Evolutionary conservation across 1,140 invertebrate species (phyloP).

Genomic region (Hormaphis cornu): DNA sequence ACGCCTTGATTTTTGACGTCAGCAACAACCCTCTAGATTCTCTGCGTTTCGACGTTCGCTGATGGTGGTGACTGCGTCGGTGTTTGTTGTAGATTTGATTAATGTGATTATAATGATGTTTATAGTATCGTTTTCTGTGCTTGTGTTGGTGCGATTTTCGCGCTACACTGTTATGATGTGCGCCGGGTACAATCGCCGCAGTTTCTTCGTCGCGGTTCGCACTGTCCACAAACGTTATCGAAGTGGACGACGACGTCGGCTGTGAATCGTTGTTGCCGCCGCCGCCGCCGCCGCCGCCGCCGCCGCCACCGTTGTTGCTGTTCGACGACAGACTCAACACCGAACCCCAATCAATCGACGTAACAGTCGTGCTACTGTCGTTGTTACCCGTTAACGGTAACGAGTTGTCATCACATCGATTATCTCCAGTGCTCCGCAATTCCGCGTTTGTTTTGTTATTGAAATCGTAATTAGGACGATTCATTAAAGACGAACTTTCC

Average conservation of each 20-base stretch:
- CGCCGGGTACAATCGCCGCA: background rate
- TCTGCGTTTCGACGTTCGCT: background rate
- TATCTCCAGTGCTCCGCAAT: slow-evolving; percentile 54
- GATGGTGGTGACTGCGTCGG: background rate
- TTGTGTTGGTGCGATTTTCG: slow-evolving; percentile 8
- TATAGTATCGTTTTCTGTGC: background rate
- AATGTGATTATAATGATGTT: slow-evolving; percentile 8
- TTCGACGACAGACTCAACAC: slow-evolving; percentile 72
- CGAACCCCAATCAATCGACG: slow-evolving; percentile 81
- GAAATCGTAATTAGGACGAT: background rate
- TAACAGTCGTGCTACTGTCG: slow-evolving; percentile 45
- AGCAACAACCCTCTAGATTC: background rate
- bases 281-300: too few relatives aligned
- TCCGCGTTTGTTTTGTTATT: background rate
- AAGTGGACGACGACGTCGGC: background rate
- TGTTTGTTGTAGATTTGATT: background rate
- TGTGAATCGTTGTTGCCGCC: background rate
- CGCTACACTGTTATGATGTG: background rate
- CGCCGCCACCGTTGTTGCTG: background rate
- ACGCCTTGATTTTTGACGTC: background rate
- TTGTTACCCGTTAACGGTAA: background rate
- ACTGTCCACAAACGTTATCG: background rate
- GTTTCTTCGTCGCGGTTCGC: background rate
- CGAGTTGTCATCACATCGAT: slow-evolving; percentile 60
- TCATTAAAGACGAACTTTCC: background rate